Conservation (phyloP, 2,797 vertebrate species). For the Parambassis ranga region DNA sequence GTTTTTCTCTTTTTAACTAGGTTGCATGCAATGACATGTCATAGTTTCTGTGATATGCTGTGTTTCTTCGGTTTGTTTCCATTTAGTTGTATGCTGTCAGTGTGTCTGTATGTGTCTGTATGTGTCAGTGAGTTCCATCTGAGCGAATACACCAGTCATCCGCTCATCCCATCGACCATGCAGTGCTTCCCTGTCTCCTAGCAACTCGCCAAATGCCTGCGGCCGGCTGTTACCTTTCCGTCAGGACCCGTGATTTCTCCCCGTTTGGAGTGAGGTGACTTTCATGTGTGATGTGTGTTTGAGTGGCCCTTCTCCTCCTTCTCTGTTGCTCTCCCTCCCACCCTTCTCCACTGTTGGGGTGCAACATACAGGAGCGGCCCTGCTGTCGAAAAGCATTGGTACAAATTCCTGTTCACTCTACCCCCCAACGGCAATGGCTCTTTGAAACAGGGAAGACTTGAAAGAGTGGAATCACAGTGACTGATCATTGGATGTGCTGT, state of each 20-base stretch:
- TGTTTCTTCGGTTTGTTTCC: constrained; percentile 35
- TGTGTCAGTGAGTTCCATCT: constrained; percentile 59
- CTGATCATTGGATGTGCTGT: constrained; percentile 73
- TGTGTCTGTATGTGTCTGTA: constrained; percentile 50
- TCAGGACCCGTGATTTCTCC: constrained; percentile 69
- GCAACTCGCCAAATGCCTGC: constrained; percentile 69
- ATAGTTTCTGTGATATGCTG: not conserved
- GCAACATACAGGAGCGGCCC: constrained; percentile 63
- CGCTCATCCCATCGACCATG: constrained; percentile 47
- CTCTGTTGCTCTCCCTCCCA: constrained; percentile 2
- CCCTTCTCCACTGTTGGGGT: constrained; percentile 47
- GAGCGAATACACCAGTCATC: constrained; percentile 52
- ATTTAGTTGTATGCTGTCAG: constrained; percentile 43
- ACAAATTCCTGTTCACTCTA: constrained; percentile 68
- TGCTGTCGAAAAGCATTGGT: constrained; percentile 74
- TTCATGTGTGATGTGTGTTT: constrained; percentile 74
- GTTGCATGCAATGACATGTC: not conserved
- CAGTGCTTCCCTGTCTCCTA: constrained; percentile 72
- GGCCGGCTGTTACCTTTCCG: constrained; percentile 74
- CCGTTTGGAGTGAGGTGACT: constrained; percentile 71
- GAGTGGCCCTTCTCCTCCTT: constrained; percentile 47
- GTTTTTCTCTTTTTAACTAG: too few relatives aligned
- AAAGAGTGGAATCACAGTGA: constrained; percentile 73
- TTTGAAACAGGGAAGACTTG: constrained; percentile 73
- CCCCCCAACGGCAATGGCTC: constrained; percentile 65